Percentiles rank a stretch among this genome's conserved stretches.
Evolutionary conservation across 2,888 invertebrate genomes (phyloP).

Genomic region (Tachina grossa): DNA sequence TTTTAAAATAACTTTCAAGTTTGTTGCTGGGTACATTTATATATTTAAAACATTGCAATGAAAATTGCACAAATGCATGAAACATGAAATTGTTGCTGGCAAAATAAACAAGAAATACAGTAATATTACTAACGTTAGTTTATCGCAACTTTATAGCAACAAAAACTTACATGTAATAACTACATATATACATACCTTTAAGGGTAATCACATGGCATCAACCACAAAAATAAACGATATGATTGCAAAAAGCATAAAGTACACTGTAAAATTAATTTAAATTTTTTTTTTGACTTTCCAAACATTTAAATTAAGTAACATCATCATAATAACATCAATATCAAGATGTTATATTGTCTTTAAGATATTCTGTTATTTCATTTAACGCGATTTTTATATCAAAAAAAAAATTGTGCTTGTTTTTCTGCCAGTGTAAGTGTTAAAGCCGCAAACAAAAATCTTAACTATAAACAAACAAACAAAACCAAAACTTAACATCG

Average conservation of each 20-base stretch:
- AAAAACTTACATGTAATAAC: conserved; percentile 9
- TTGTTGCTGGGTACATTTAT: conserved; percentile 1
- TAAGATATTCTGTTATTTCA: no score
- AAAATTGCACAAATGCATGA: conserved; percentile 66
- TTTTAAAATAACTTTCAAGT: no score
- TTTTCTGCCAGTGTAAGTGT: conserved; percentile 25
- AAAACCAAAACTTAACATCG: not conserved
- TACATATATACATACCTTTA: conserved; percentile 46
- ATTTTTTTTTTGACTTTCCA: no score
- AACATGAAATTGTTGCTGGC: conserved; percentile 52
- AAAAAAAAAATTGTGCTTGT: no score
- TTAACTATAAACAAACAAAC: not conserved
- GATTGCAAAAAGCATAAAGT: conserved; percentile 1
- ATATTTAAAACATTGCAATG: conserved; percentile 64
- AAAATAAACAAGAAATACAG: not conserved
- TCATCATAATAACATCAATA: no score
- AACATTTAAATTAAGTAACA: no score
- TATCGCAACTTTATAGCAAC: not conserved
- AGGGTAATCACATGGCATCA: conserved; percentile 64
- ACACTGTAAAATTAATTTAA: not conserved
- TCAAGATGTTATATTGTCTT: no score
- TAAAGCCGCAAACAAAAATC: conserved; percentile 2
- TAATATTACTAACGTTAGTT: not conserved
- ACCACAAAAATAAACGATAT: conserved; percentile 48
- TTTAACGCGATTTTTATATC: no score